Percentiles rank a stretch among this genome's conserved stretches.
phyloP scores from a whole-genome alignment of 1,140 invertebrate genomes.

The Helicoverpa zea region DNA sequence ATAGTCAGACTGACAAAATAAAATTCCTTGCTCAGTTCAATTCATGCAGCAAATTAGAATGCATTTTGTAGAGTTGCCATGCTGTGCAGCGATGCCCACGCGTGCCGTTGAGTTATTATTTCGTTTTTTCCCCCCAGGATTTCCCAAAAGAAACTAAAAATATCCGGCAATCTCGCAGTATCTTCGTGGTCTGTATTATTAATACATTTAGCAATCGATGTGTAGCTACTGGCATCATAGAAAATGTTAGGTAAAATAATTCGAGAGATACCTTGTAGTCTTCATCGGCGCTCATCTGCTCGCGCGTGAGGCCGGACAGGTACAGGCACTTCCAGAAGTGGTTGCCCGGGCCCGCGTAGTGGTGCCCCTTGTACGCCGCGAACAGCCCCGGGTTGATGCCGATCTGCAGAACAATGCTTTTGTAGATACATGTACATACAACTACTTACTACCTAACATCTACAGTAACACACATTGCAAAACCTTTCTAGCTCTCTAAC shows the following conservation, averaged over 20 bases:
- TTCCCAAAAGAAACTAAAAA: too few species aligned
- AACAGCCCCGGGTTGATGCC: slow-evolving; percentile 99
- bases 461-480: too few species aligned
- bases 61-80: not conserved
- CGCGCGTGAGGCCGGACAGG: slow-evolving; percentile 96
- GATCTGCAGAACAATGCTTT: slow-evolving; percentile 89
- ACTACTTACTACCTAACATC: slow-evolving; percentile 5
- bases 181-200: too few species aligned
- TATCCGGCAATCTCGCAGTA: too few species aligned
- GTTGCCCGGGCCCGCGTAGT: slow-evolving; percentile 99
- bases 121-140: not conserved
- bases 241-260: not conserved
- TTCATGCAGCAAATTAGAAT: not conserved
- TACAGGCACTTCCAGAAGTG: slow-evolving; percentile 99
- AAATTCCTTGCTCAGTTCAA: not conserved
- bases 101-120: not conserved
- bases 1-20: not conserved
- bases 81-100: not conserved
- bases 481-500: too few species aligned
- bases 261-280: slow-evolving; percentile 91
- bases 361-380: slow-evolving; percentile 98
- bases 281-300: slow-evolving; percentile 98
- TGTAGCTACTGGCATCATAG: not conserved
- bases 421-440: slow-evolving; percentile 16
- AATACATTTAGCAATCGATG: not conserved